phyloP scores from a whole-genome alignment of 1,140 invertebrate genomes.

The Pogonus chalceus region DNA sequence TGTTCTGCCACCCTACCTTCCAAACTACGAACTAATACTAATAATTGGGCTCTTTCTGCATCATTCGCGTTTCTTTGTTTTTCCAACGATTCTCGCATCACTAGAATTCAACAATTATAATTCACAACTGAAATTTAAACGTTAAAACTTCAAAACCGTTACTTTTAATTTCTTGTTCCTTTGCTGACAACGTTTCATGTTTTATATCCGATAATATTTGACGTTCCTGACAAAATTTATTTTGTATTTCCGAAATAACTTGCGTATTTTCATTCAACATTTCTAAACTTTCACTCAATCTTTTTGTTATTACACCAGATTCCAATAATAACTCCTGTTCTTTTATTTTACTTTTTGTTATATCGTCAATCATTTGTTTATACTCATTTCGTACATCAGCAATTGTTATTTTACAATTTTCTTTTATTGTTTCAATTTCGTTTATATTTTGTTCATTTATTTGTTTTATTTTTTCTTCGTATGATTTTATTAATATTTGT shows the following conservation, averaged over 20 bases:
- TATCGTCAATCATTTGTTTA: conserved; percentile 32
- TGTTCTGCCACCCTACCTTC: conserved; percentile 36
- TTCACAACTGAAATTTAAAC: conserved; percentile 3
- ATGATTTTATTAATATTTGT: conserved; percentile 30
- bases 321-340: conserved; percentile 34
- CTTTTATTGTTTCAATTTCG: conserved; percentile 33
- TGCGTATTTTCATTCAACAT: conserved; percentile 30
- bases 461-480: conserved; percentile 32
- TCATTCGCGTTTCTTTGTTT: conserved; percentile 36
- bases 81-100: conserved; percentile 34
- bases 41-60: conserved; percentile 36
- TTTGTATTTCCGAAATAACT: conserved; percentile 29
- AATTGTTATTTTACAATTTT: conserved; percentile 32
- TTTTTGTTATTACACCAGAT: conserved; percentile 34
- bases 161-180: conserved; percentile 32
- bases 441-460: conserved; percentile 32
- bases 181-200: conserved; percentile 32
- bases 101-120: conserved; percentile 18
- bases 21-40: conserved; percentile 36
- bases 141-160: conserved; percentile 11
- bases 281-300: conserved; percentile 33
- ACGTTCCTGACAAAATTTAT: conserved; percentile 29
- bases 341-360: conserved; percentile 34
- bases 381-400: conserved; percentile 33
- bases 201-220: conserved; percentile 30